Base-by-base conservation (phyloP, 2,113 vertebrate species). In the Mormyrus iriodes region DNA sequence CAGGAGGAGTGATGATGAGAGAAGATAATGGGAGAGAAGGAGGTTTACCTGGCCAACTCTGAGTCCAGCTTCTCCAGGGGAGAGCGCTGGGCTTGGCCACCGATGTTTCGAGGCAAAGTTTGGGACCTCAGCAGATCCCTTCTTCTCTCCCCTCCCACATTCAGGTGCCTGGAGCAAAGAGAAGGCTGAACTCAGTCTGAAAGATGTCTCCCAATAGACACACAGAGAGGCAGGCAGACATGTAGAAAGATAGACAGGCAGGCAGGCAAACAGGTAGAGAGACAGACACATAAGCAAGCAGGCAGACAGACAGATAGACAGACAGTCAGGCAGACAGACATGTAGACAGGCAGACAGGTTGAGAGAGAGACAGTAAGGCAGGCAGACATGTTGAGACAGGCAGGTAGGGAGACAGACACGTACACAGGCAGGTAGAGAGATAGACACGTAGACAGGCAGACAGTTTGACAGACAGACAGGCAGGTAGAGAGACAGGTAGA, bases 21-120 rank as follows among this genome's bases (percentile, higher is more conserved):
- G 7, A n/a, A 5, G 42, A 84, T 31, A 35, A 79, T 10, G 82
- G 42, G 12, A 86, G 13, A 27, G 4, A 1, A 17, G 3, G 49
- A 35, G 52, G 27, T 65, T 51, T 94, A 99, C 98, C 95, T 98
- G 88, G 85, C 88, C 10, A 94, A 88, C 0, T 97, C 96, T 0
- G 95, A 96, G 92, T 97, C 97, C 86, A 97, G 94, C 91, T 97
- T 96, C 94, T 98, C 97, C 1, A 99, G 95, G 39, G 97, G 91
- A 0, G 97, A 96, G 58, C 97, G 96, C 88, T 97, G 97, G 91
- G 96, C 95, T 90, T 98, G 97, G 0, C 97, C 93, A 2, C 95
- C 96, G 0, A 90, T 92, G 27, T 93, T 94, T 31, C 97, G 95
- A 0, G 96, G 96, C 31, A 98, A 94, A 0, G 97, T 98, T 93